phyloP scores from a whole-genome alignment of 2,113 vertebrate genomes.

The Ovibos moschatus region DNA sequence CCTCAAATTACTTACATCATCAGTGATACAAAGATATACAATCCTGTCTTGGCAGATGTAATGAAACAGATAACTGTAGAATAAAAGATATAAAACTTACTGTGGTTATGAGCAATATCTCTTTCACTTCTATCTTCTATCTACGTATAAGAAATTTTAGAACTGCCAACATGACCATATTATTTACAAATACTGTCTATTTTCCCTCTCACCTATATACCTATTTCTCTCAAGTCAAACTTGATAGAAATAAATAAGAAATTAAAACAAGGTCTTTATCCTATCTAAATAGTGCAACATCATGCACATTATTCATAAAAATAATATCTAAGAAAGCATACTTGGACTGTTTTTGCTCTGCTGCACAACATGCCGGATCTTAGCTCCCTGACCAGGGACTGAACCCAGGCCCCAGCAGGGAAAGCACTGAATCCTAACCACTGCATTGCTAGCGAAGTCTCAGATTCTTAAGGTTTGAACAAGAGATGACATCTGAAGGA shows the following conservation, averaged over 20 bases:
- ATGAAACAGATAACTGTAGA: constrained; percentile 95
- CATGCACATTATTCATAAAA: not conserved
- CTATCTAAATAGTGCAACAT: not conserved
- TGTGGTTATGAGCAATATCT: constrained; percentile 41
- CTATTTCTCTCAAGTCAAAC: constrained; percentile 42
- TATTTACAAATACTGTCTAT: not conserved
- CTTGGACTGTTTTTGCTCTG: not conserved
- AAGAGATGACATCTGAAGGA: constrained; percentile 18
- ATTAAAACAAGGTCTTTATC: constrained; percentile 18
- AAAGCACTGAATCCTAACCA: not conserved
- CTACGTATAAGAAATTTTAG: not conserved
- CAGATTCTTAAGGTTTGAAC: not conserved
- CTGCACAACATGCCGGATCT: not conserved
- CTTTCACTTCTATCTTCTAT: constrained; percentile 45
- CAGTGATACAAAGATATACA: constrained; percentile 98
- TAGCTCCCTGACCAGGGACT: not conserved
- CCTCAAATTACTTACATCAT: constrained; percentile 91
- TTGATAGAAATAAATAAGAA: not conserved
- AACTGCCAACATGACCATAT: not conserved
- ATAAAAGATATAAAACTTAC: constrained; percentile 55
- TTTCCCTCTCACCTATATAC: not conserved
- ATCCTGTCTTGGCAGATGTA: constrained; percentile 99
- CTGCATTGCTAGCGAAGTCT: not conserved
- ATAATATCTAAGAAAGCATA: not conserved
- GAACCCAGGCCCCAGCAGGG: not conserved